These are phyloP conservation scores for Gallinago solitaria DNA, from an alignment of 2,797 vertebrate species.

Conservation along the genomic window DNA sequence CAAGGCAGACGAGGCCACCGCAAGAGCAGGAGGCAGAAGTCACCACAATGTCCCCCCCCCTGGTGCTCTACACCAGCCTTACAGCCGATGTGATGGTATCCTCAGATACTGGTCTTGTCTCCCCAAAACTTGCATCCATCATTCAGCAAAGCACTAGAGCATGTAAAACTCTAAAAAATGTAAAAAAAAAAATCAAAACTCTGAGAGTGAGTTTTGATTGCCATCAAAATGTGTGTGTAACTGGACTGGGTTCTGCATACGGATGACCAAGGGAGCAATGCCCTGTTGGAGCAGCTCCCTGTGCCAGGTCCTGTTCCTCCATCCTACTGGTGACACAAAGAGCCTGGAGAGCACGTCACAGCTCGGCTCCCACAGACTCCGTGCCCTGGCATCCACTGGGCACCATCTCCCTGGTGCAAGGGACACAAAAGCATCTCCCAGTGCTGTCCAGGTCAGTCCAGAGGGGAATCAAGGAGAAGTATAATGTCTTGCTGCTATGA, in stretches of 20 bases:
- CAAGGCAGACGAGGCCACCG: not conserved
- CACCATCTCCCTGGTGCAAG: accelerated
- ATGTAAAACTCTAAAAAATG: too few relatives aligned
- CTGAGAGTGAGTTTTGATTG: accelerated
- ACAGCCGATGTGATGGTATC: not conserved
- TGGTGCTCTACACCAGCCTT: not conserved
- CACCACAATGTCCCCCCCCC: not conserved
- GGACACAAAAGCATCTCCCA: not conserved
- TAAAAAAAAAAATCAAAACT: too few relatives aligned
- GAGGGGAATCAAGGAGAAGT: not conserved
- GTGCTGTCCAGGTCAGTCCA: not conserved
- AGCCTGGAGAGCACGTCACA: not conserved
- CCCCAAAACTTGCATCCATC: not conserved
- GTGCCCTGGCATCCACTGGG: not conserved
- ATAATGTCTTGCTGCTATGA: not conserved
- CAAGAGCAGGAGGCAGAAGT: not conserved
- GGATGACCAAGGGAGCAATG: not conserved
- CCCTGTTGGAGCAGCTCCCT: not conserved
- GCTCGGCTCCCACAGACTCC: not conserved
- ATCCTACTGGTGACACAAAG: not conserved
- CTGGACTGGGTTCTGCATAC: not conserved
- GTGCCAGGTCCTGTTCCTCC: not conserved
- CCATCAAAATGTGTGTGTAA: not conserved
- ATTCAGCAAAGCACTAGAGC: not conserved
- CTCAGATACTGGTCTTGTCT: too few relatives aligned